Conservation (phyloP, 2,888 invertebrate species). For the Xylota segnis region DNA sequence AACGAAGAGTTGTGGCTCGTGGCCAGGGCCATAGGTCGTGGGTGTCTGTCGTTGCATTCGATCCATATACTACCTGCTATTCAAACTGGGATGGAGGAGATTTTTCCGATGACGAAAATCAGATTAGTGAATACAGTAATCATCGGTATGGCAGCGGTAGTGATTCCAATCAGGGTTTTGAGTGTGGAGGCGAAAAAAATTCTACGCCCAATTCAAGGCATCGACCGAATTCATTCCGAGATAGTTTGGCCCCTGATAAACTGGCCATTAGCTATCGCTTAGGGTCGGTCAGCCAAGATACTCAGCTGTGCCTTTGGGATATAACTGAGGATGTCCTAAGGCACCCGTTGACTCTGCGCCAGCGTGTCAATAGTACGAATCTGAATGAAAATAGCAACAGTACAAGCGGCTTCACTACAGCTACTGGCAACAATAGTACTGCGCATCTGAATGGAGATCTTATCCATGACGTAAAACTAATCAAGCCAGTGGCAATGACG, state of each 20-base stretch:
- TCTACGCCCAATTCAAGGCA: conserved; percentile 81
- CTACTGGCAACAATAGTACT: conserved; percentile 53
- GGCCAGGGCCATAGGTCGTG: conserved; percentile 99
- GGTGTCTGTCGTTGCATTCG: conserved; percentile 98
- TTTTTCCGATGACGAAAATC: conserved; percentile 87
- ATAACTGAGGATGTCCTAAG: conserved; percentile 97
- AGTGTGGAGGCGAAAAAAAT: conserved; percentile 80
- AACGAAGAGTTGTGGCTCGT: conserved; percentile 97
- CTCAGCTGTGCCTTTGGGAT: conserved; percentile 99
- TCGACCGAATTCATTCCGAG: conserved; percentile 83
- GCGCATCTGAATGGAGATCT: conserved; percentile 82
- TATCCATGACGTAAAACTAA: conserved; percentile 83
- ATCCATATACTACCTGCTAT: conserved; percentile 92
- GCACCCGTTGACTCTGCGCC: conserved; percentile 86
- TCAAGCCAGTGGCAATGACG: conserved; percentile 82
- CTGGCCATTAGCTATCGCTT: conserved; percentile 91
- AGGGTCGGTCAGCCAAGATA: conserved; percentile 98
- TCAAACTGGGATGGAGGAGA: conserved; percentile 87
- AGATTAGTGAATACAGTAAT: conserved; percentile 81
- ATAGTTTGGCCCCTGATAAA: conserved; percentile 83
- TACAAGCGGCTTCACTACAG: conserved; percentile 67
- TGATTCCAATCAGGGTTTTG: conserved; percentile 79
- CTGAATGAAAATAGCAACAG: conserved; percentile 80
- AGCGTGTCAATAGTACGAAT: conserved; percentile 82
- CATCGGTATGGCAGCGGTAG: conserved; percentile 69